Conservation (phyloP, 2,888 invertebrate species). For the Nemotelus pantherinus region DNA sequence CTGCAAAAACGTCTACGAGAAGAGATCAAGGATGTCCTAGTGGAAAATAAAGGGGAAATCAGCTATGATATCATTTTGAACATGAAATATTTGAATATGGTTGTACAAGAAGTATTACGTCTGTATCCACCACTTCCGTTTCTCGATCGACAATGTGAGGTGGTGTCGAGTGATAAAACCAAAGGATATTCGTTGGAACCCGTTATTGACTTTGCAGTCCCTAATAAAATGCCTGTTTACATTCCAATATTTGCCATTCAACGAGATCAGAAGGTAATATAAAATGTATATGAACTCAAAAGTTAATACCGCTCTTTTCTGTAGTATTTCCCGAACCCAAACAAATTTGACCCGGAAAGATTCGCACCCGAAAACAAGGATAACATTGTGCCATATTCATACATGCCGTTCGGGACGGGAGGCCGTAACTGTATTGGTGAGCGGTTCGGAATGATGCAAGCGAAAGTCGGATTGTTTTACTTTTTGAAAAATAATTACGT, state of each 20-base stretch:
- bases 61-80: constrained; percentile 63
- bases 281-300: neutral
- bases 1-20: constrained; percentile 63
- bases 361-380: constrained; percentile 59
- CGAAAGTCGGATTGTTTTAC: constrained; percentile 61
- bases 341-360: constrained; percentile 61
- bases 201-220: constrained; percentile 56
- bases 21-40: constrained; percentile 63
- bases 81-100: constrained; percentile 65
- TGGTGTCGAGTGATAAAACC: constrained; percentile 47
- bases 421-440: constrained; percentile 63
- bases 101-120: constrained; percentile 59
- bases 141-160: constrained; percentile 61
- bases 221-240: constrained; percentile 61
- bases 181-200: constrained; percentile 58
- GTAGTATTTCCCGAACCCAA: constrained; percentile 60
- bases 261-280: constrained; percentile 59
- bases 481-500: constrained; percentile 61
- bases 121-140: constrained; percentile 63
- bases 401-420: constrained; percentile 61
- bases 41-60: constrained; percentile 58
- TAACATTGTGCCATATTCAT: constrained; percentile 56
- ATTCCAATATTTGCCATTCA: constrained; percentile 61
- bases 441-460: constrained; percentile 60
- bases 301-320: neutral